Conservation (phyloP, 2,888 invertebrate species). For the Dysmachus trigonus region DNA sequence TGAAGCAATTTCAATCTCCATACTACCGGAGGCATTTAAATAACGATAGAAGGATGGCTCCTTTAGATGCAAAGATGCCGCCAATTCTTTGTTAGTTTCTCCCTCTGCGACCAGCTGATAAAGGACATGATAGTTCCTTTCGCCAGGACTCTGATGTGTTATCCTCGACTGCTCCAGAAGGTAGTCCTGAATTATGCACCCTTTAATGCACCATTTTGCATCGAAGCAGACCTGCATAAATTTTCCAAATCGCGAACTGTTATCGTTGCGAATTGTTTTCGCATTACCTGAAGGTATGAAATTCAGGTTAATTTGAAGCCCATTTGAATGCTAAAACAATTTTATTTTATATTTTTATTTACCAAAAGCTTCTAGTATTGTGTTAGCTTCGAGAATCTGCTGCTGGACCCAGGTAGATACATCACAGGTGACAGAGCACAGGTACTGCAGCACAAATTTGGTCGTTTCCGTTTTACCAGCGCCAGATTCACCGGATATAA, state of each 20-base stretch:
- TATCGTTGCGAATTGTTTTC: conserved; percentile 92
- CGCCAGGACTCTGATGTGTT: conserved; percentile 86
- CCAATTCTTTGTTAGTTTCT: conserved; percentile 79
- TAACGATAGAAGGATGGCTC: conserved; percentile 83
- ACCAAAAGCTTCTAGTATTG: conserved; percentile 93
- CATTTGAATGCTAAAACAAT: neutral
- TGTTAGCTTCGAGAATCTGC: conserved; percentile 93
- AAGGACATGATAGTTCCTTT: conserved; percentile 91
- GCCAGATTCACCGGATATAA: conserved; percentile 92
- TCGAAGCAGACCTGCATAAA: conserved; percentile 95
- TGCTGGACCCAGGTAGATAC: conserved; percentile 94
- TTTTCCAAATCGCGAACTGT: conserved; percentile 93
- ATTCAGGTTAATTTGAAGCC: neutral
- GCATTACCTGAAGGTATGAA: conserved; percentile 78
- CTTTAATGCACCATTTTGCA: conserved; percentile 86
- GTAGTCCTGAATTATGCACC: conserved; percentile 91
- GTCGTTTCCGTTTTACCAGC: conserved; percentile 95
- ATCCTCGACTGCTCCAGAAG: conserved; percentile 89
- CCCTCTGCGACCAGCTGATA: conserved; percentile 91
- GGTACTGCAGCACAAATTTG: conserved; percentile 88
- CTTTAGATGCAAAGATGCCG: conserved; percentile 76
- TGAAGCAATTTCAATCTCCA: conserved; percentile 70
- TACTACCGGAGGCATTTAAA: conserved; percentile 81
- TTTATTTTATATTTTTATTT: conserved; percentile 50
- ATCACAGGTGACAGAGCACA: conserved; percentile 86